phyloP scores from a whole-genome alignment of 2,113 vertebrate genomes.

The Boleophthalmus pectinirostris region DNA sequence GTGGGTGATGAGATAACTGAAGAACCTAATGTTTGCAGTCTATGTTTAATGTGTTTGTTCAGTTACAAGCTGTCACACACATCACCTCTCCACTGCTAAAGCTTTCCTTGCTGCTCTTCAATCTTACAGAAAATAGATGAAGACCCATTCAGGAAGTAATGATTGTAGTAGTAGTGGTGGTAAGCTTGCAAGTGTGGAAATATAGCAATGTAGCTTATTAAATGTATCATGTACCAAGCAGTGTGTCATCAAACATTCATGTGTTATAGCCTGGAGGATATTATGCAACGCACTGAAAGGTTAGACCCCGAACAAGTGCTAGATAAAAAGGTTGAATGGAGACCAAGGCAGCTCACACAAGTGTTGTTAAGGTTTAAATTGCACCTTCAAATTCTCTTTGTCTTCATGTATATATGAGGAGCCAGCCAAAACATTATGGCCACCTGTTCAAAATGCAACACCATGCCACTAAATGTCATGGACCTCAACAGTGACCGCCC shows the following conservation, averaged over 20 bases:
- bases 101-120: conserved; percentile 28
- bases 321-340: conserved; percentile 26
- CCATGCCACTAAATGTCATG: background rate
- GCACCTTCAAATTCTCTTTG: conserved; percentile 26
- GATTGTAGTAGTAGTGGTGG: conserved; percentile 26
- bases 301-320: conserved; percentile 54
- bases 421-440: background rate
- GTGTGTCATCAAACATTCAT: conserved; percentile 67
- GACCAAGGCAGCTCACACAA: background rate
- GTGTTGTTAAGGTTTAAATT: conserved; percentile 6
- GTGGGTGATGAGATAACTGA: conserved; percentile 1
- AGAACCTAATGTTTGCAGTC: conserved; percentile 12
- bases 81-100: conserved; percentile 48
- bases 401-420: conserved; percentile 5
- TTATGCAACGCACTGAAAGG: conserved; percentile 66
- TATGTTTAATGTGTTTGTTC: conserved; percentile 49
- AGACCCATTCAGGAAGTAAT: conserved; percentile 1
- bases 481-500: background rate
- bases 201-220: conserved; percentile 39
- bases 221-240: conserved; percentile 50
- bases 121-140: conserved; percentile 10
- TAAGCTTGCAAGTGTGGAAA: conserved; percentile 26
- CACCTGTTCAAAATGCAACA: background rate
- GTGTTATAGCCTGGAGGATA: conserved; percentile 58
- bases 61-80: conserved; percentile 49